Evolutionary conservation across 2,113 vertebrate genomes (phyloP), one percentile per base, ranked within the genome.

Genomic region (Zosterops hypoxanthus): DNA sequence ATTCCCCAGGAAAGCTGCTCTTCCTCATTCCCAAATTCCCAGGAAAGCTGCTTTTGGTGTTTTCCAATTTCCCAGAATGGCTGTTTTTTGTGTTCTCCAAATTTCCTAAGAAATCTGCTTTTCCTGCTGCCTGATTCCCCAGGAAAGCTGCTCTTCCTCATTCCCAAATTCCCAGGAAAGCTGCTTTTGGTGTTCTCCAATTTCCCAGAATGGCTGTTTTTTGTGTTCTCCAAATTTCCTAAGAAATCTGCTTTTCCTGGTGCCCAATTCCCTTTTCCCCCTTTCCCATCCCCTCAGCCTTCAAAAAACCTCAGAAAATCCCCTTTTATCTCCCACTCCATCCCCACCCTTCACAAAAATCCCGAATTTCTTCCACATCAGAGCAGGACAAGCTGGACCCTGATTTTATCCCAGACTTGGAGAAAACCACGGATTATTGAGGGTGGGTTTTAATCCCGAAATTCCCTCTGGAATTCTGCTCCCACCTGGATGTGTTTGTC

Each of bases 381-480:
- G 17, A 20, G 29, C 50, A 11, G 22, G 22, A 42, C 8, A 5
- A 19, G 28, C 26, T 6, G 16, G 11, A 42, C 8, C 39, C 29
- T 1, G 3, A 65, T 28, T 60, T 60, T 2, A 25, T 11, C 34
- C 24, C 33, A 19, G 12, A 20, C 11, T 12, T 18, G 29, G 25
- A 20, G 9, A 46, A 55, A 55, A 33, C 26, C 29, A 18, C 6
- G 5, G 52, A 19, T 19, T 44, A 17, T 42, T 42, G 15, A 19
- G 19, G 18, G 44, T 46, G 44, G 44, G 44, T 46, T 46, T 20
- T 47, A 23, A 33, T 19, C 1, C 15, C 0, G 0, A 29, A 25
- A 42, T 42, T n/a, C 5, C 6, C 16, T 10, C 12, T 12, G 70
- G 70, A n/a, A 21, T 16, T 26, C 5, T 8, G 31, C 14, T 10